Percentiles rank a stretch among this genome's conserved stretches.
phyloP scores from a whole-genome alignment of 2,113 vertebrate genomes.

The Dermatemys mawii region DNA sequence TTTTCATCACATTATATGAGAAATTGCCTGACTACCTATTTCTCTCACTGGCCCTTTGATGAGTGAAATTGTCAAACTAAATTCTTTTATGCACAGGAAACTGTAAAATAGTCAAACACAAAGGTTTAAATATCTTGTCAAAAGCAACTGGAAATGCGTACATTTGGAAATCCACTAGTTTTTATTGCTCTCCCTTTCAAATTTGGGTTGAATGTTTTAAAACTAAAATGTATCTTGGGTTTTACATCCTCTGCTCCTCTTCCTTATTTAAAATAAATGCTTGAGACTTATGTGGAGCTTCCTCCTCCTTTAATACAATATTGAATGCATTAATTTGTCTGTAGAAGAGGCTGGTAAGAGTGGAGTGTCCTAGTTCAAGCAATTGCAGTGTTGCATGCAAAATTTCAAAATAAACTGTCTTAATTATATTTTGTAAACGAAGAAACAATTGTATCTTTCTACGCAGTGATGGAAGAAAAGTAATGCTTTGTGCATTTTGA shows the following conservation, averaged over 20 bases:
- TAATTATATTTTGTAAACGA: slow-evolving; percentile 83
- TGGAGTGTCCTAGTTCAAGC: slow-evolving; percentile 76
- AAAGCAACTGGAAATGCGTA: not conserved
- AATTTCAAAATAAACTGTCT: slow-evolving; percentile 73
- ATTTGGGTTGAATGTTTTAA: slow-evolving; percentile 48
- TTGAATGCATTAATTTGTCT: slow-evolving; percentile 45
- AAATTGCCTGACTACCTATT: slow-evolving; percentile 40
- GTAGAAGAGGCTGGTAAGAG: slow-evolving; percentile 80
- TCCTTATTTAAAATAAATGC: slow-evolving; percentile 14
- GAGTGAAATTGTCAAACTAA: slow-evolving; percentile 39
- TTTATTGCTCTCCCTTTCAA: slow-evolving; percentile 41
- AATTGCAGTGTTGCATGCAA: slow-evolving; percentile 84
- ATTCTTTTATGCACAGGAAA: slow-evolving; percentile 35
- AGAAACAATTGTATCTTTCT: slow-evolving; percentile 83
- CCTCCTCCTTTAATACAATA: slow-evolving; percentile 42
- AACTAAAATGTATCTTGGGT: slow-evolving; percentile 3
- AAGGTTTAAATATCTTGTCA: slow-evolving; percentile 10
- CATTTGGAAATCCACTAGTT: slow-evolving; percentile 29
- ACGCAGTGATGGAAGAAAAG: slow-evolving; percentile 76
- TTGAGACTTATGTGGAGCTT: slow-evolving; percentile 50
- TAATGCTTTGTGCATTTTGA: slow-evolving; percentile 83
- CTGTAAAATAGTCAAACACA: not conserved
- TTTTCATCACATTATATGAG: slow-evolving; percentile 40
- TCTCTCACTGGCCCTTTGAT: slow-evolving; percentile 41
- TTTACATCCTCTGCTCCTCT: slow-evolving; percentile 41